Evolutionary conservation across 2,797 vertebrate genomes (phyloP), one percentile per base, ranked within the genome.

Genomic region (Xiphophorus birchmanni): DNA sequence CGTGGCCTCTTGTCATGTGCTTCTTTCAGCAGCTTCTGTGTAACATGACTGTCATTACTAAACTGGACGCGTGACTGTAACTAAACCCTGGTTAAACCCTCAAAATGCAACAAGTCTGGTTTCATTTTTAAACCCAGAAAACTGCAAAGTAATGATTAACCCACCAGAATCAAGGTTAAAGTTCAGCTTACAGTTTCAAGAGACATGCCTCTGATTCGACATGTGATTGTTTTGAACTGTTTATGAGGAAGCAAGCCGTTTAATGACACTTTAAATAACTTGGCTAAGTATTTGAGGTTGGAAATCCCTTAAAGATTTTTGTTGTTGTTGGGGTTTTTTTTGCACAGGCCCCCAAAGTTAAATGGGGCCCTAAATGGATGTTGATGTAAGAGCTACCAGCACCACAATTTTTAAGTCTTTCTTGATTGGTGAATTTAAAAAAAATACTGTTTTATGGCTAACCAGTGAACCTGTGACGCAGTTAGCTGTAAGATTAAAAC

Each of bases 1-100:
- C 17, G 40, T 2, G 23, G 48, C 4, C 58, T 73, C 47, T 37
- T 44, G 89, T 92, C 91, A 93, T 84, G 88, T 91, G 92, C 87
- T 83, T 76, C 80, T 76, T 82, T 81, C 81, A 84, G 67, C 80
- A n/a, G 67, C 40, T 12, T 71, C 40, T 44, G 23, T 44, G 67
- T n/a, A 40, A 29, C 67, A 13, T 44, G 67, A 44, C 11, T 71
- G 67, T 1, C 1, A 12, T 44, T 15, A 44, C 4, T 42, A 26
- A 71, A 44, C 67, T 8, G 42, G 13, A n/a, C 26, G 9, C 26
- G 8, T 72, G 44, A 58, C 74, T 52, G 15, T 4, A 67, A 79
- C 44, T 3, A 42, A 29, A 26, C 35, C 11, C 42, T 9, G 8
- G 74, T 44, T 3, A 29, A 18, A n/a, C 26, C 23, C 32, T 13